phyloP scores from a whole-genome alignment of 2,113 vertebrate genomes.

The Motacilla alba region DNA sequence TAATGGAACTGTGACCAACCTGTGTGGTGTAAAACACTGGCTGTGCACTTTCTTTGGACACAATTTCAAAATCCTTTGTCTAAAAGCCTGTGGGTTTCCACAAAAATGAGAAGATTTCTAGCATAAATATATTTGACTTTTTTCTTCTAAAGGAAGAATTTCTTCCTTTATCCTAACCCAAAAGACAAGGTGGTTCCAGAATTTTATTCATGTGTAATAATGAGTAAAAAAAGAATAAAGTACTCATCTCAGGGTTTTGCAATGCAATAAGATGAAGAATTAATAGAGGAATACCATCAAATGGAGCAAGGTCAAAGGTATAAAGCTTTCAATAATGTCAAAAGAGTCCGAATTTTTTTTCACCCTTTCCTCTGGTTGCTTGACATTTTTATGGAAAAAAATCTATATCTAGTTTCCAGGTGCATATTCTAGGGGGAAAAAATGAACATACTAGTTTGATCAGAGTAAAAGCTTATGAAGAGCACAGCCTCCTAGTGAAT shows the following conservation, averaged over 20 bases:
- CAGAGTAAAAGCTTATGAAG: neutral
- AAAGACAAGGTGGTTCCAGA: neutral
- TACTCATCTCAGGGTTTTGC: neutral
- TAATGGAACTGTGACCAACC: neutral
- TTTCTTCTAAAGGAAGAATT: neutral
- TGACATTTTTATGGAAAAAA: neutral
- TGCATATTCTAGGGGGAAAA: neutral
- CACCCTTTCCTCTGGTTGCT: neutral
- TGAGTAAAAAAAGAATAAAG: constrained; percentile 11
- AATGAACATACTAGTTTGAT: neutral
- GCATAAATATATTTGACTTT: neutral
- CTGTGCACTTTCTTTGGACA: constrained; percentile 1
- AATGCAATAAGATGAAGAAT: neutral
- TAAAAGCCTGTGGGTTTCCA: constrained; percentile 1
- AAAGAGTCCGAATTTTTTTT: neutral
- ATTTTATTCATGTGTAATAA: neutral
- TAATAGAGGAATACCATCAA: neutral
- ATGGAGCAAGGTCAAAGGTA: neutral
- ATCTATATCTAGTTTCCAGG: neutral
- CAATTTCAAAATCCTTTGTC: constrained; percentile 26
- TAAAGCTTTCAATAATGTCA: neutral
- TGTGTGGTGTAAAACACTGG: neutral
- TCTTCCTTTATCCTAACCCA: neutral
- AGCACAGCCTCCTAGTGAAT: neutral
- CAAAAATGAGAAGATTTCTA: constrained; percentile 6